Base-by-base conservation (phyloP, 2,888 invertebrate species). In the Prenolepis imparis region DNA sequence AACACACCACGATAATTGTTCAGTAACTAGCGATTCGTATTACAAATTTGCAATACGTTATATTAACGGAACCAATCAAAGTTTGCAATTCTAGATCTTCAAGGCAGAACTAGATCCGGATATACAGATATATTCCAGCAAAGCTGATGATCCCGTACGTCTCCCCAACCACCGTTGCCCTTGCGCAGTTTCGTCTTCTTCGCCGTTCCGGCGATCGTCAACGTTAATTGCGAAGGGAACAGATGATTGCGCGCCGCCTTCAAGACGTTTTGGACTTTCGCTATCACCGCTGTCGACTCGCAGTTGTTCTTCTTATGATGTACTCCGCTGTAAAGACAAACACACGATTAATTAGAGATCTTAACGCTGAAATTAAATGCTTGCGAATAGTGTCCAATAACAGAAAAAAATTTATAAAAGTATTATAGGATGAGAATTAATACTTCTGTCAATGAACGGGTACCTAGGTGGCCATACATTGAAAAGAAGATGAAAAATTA, bases 121-220 rank as follows among this genome's bases (percentile, higher is more conserved):
- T 91, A 90, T 70, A 92, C 84, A 70, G 93, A 94, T 84, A 95
- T 94, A 89, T 94, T 95, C 89, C 93, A 92, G 85, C 97, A 97
- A 74, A 97, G 95, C 87, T 96, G 95, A 90, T 96, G 96, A 94
- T 97, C 97, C 77, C 97, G 95, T n/a, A 95, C 90, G 92, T 99
- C 99, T 9, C 99, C 99, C 99, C 99, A 99, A 0, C 99, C 99
- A 0, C 99, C 99, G 93, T 99, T 99, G 0, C 98, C 98, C 94
- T 98, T 98, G 11, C 97, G 96, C 4, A 98, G 95, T 91, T 97
- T 97, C 0, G 97, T 96, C 89, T 97, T 97, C 89, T 97, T 96
- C 0, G 97, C 96, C 9, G 97, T 96, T 15, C 96, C 96, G 59
- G 96, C 96, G 83, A 96, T 96, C 2, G 96, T 96, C 72, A 97